Base-by-base conservation (phyloP, 2,113 vertebrate species). In the Ranitomeya imitator region DNA sequence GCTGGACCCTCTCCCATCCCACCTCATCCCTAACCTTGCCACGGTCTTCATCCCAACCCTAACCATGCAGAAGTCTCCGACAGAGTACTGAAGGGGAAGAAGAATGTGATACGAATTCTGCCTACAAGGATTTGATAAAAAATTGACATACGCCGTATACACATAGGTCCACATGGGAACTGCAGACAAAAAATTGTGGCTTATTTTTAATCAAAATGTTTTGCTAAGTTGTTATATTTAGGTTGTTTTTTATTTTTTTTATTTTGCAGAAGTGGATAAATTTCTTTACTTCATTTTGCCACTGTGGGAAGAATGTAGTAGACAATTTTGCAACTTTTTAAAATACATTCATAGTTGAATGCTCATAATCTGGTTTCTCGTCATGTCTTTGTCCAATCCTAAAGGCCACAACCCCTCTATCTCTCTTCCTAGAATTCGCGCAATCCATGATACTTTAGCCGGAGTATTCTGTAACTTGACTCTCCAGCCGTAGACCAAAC, bases 401-500 rank as follows among this genome's bases (percentile, higher is more conserved):
- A 61, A 26, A 63, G 57, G 23, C 16, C 45, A 1, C 15, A 7
- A 26, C 31, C 18, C 7, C 60, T 45, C 31, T 65, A 67, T n/a
- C 57, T 52, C 37, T 9, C 61, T 83, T 61, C 60, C 31, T 63
- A 31, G 59, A 65, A 67, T 26, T 65, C 15, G 31, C 16, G 7
- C 3, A 37, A 65, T 45, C 61, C 81, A 61, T 21, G 54, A 78
- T 31, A 23, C 26, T 4, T 61, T 37, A 57, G 19, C 59, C 8
- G 82, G 63, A 15, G n/a, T 54, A 51, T 69, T n/a, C 45, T 69
- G 82, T 84, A 83, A 83, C 60, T 65, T 45, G 65, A 83, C 51
- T 83, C 80, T n/a, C 54, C 57, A 65, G 37, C 74, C 13, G 18
- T 31, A 79, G 74, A 65, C 45, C 60, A 67, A 86, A 86, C 74